Base-by-base conservation (phyloP, 1,140 invertebrate genomes). In the Akabosia matsudoensis region DNA sequence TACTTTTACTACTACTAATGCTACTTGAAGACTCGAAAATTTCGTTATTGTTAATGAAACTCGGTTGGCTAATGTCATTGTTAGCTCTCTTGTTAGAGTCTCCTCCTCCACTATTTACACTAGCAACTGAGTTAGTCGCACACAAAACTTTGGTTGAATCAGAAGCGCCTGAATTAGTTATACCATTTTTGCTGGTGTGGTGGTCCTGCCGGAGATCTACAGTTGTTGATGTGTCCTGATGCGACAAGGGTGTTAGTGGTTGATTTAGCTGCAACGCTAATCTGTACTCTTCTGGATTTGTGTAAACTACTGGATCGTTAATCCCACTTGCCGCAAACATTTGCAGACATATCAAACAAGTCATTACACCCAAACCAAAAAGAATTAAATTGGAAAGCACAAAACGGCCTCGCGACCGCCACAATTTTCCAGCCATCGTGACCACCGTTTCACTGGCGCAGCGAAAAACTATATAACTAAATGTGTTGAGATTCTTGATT, bases 301-400 rank as follows among this genome's bases (percentile, higher is more conserved):
- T 70, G 28, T 70, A 70, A 24, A 70, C 67, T 14, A 34, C 22
- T 16, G 67, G 67, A 18, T 34, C 67, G 28, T 70, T 34, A 31
- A 70, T 31, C 7, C 67, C 67, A 34, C 33, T 70, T 22, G 28
- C 16, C 18, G 28, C 33, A 24, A 61, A 61, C 67, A 70, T 70
- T 75, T 78, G 77, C 28, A 78, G 56, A 70, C 52, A 73, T 24
- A 78, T 67, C 24, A 78, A 70, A 64, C 77, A 78, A 70, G 74
- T 78, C 64, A 76, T 71, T 22, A 78, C 74, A 16, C 77, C 77
- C 16, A 75, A 26, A 18, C 74, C 70, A 54, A 78, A 78, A 4
- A 78, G 51, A 54, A 76, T 75, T 18, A 78, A 26, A 54, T 74
- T 75, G 37, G 54, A 74, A 52, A 76, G 33, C 16, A 78, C n/a